Percentiles rank a stretch among this genome's conserved stretches.
Conservation (phyloP, 1,140 invertebrate genomes). For the Drosophila nikananu region DNA sequence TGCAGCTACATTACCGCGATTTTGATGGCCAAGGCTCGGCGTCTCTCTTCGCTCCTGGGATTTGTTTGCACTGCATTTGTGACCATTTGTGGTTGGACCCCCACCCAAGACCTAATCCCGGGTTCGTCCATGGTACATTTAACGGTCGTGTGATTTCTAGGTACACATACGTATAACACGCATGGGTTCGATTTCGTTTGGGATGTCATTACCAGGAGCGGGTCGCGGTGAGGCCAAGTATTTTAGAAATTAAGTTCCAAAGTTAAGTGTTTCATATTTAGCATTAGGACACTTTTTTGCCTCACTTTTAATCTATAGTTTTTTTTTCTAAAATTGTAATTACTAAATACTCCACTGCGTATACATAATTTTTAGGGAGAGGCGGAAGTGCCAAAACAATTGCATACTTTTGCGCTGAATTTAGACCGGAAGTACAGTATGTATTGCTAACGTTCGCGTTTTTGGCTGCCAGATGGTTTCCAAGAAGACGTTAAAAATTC, state of each 20-base stretch:
- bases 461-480: no score
- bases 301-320: no score
- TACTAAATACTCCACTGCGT: no score
- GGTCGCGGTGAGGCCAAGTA: not conserved
- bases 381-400: no score
- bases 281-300: no score
- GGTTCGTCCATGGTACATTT: slow-evolving; percentile 39
- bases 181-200: slow-evolving; percentile 51
- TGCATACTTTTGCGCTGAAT: no score
- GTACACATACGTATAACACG: slow-evolving; percentile 44
- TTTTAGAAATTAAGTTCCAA: not conserved
- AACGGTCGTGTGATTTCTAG: slow-evolving; percentile 59
- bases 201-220: slow-evolving; percentile 61
- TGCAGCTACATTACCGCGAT: slow-evolving; percentile 42
- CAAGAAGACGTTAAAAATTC: no score
- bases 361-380: no score
- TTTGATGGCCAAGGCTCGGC: slow-evolving; percentile 67
- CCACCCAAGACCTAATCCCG: slow-evolving; percentile 13
- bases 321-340: no score
- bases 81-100: slow-evolving; percentile 43
- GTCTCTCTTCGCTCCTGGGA: slow-evolving; percentile 37
- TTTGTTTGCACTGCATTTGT: slow-evolving; percentile 76
- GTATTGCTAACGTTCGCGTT: no score
- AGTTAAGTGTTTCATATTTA: not conserved
- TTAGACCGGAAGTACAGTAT: no score